Base-by-base conservation (phyloP, 2,797 vertebrate genomes). In the Acipenser transmontanus region DNA sequence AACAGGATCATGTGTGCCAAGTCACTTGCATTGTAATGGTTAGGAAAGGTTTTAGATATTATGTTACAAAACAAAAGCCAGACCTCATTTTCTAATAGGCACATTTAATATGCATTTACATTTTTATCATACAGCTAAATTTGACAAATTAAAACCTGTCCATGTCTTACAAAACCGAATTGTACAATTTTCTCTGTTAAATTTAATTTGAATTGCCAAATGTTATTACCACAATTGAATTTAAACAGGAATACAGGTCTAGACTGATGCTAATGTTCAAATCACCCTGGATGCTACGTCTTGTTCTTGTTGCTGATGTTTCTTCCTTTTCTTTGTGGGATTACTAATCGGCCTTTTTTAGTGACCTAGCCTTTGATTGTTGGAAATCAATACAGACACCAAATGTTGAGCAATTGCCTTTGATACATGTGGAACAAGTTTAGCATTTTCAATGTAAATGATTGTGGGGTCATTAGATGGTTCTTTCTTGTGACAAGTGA, bases 311-410 rank as follows among this genome's bases (percentile, higher is more conserved):
- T 61, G 4, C 8, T 13, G 13, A 54, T 64, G 49, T 61, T 47
- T 63, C 68, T 68, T 1, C 69, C 6, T 67, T 77, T 10, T 17
- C 68, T 65, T 51, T 17, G 7, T 50, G 34, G 0, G n/a, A 52
- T 12, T 67, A 59, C 70, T 68, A 48, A 47, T 9, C 7, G 66
- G 61, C 61, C 48, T 1, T 73, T 71, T 73, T 72, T 70, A 69
- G 54, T 62, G 54, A 20, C 61, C 0, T n/a, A 2, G 52, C 14
- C 60, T 73, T 76, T 74, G 69, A 67, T 61, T 60, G 13, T 63
- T 76, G 49, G 64, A 72, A 60, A 77, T 81, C 56, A 71, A 17
- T 76, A 61, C 56, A 69, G 54, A 14, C 68, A 75, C 69, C 72
- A 7, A 20, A 17, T 71, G 69, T 77, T 76, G 76, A 12, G 67